These are phyloP conservation scores for Chalcis sispes DNA, from an alignment of 2,888 invertebrate species.

Conservation along the genomic window DNA sequence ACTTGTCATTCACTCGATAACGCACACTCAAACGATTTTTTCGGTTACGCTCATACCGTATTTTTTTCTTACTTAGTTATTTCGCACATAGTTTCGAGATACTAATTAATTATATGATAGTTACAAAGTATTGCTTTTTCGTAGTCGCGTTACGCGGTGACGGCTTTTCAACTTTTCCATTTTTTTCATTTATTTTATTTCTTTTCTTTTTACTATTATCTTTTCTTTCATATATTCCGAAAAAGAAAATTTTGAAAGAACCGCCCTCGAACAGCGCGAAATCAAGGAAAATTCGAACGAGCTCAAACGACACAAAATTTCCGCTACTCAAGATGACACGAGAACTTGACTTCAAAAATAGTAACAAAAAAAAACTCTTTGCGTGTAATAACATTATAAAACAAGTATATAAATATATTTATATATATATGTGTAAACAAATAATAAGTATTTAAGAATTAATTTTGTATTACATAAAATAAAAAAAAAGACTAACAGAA, in stretches of 20 bases:
- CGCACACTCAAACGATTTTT: conserved; percentile 56
- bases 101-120: conserved; percentile 71
- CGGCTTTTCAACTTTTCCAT: conserved; percentile 17
- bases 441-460: conserved; percentile 22
- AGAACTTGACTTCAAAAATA: conserved; percentile 32
- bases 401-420: not conserved
- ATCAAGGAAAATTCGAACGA: conserved; percentile 58
- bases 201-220: no score
- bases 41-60: conserved; percentile 51
- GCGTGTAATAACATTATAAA: conserved; percentile 9
- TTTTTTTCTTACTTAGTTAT: conserved; percentile 54
- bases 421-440: not conserved
- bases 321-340: conserved; percentile 18
- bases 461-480: not conserved
- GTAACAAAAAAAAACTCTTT: conserved; percentile 24
- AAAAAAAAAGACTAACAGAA: conserved; percentile 1
- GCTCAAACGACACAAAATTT: conserved; percentile 17
- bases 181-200: conserved; percentile 16
- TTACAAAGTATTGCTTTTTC: conserved; percentile 85
- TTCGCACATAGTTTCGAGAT: conserved; percentile 58
- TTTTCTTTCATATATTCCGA: conserved; percentile 1
- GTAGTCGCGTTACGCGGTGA: conserved; percentile 40
- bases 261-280: conserved; percentile 38
- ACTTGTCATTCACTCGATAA: conserved; percentile 42
- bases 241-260: conserved; percentile 7